These are phyloP conservation scores for Arbacia lixula DNA, from an alignment of 53 echinoderm and acorn worm species.

Conservation along the genomic window DNA sequence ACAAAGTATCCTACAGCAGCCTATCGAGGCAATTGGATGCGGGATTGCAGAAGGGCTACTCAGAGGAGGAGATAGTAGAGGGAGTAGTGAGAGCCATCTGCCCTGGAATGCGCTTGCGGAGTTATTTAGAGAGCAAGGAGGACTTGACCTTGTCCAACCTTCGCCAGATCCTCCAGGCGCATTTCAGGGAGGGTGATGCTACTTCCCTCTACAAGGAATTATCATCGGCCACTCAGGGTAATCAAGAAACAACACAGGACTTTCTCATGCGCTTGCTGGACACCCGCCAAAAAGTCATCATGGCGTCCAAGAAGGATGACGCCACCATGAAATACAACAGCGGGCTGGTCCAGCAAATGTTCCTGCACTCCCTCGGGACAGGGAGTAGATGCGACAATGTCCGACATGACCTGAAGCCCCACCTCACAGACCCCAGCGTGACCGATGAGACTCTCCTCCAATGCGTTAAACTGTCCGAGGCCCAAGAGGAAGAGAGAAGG, in stretches of 20 bases:
- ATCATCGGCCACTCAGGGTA: constrained; percentile 4
- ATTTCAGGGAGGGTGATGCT: constrained; percentile 9
- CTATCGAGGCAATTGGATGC: background rate
- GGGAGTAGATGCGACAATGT: background rate
- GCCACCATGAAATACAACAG: background rate
- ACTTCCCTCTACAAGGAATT: constrained; percentile 33
- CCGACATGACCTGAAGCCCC: background rate
- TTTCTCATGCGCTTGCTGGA: background rate
- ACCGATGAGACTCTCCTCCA: too few species aligned
- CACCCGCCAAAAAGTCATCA: background rate
- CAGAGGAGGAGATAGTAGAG: background rate
- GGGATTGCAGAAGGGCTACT: background rate
- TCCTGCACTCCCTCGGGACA: background rate
- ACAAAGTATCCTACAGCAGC: too few species aligned
- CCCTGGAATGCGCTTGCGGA: constrained; percentile 13
- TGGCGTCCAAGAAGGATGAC: background rate
- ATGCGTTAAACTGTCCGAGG: too few species aligned
- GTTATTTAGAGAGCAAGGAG: constrained; percentile 32
- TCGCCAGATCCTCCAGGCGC: constrained; percentile 8
- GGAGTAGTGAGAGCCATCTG: constrained; percentile 37
- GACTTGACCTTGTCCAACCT: constrained; percentile 10
- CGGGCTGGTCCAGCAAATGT: background rate
- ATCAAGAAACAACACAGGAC: background rate
- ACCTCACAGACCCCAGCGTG: too few species aligned
- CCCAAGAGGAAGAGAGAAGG: too few species aligned